Base-by-base conservation (phyloP, 2,888 invertebrate genomes). In the Galeruca laticollis region DNA sequence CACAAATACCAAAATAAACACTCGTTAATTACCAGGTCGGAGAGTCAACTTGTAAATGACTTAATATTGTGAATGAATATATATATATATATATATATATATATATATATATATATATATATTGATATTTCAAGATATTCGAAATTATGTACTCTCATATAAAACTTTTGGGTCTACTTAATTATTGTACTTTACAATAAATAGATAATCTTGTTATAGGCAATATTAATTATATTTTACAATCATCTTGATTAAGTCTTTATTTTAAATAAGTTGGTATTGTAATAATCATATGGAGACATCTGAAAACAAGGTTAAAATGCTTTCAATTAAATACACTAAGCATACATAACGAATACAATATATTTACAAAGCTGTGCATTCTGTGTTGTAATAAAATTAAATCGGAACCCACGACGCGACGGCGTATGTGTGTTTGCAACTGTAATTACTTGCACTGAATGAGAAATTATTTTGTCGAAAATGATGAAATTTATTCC, bases 361-460 rank as follows among this genome's bases (percentile, higher is more conserved):
- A 51, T 52, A 20, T 15, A 26, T 51, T 63, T 63, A 63, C 63
- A 43, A 63, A 63, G 54, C 64, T 20, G 43, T 65, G 13, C 26
- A 52, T 2, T 64, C 40, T 54, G 64, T 65, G 56, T 65, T 47
- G 64, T 43, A 65, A 65, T 33, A 11, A 57, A 56, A 64, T 64
- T 65, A 65, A 57, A 65, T 56, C 33, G 31, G 47, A 31, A 57
- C 65, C 65, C 49, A 65, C 65, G 47, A 43, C 37, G 9, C 37
- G 15, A 54, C 63, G 35, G 18, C 40, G 40, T 33, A 43, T 15
- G 47, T 47, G 13, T 37, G 37, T 62, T 62, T 62, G 57, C 57
- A 57, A 65, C 65, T 65, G 33, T 43, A 65, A 65, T 57, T 33
- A 57, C 43, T 56, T 65, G 65, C 33, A 57, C 57, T 47, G 56